A percentile compares a stretch with the other conserved stretches of the same genome.
Evolutionary conservation across 2,888 invertebrate genomes (phyloP).

Genomic region (Ashinkailepas kermadecensis): DNA sequence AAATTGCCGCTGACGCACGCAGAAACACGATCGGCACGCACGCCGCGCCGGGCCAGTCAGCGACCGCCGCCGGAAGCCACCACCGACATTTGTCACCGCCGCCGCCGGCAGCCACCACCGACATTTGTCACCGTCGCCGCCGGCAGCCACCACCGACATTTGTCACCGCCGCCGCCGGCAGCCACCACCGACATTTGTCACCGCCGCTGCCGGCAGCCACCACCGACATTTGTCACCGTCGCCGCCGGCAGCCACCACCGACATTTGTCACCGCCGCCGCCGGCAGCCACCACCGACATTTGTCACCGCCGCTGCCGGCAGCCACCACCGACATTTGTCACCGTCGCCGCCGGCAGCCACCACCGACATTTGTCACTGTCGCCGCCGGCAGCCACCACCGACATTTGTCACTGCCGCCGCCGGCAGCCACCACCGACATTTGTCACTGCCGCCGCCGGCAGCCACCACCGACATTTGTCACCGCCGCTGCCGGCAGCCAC

Average conservation of each 20-base stretch:
- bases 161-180: not conserved
- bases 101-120: not conserved
- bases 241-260: no score
- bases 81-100: not conserved
- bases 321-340: not conserved
- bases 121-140: not conserved
- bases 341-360: not conserved
- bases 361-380: not conserved
- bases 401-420: not conserved
- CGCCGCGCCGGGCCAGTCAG: not conserved
- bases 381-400: no score
- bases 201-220: no score
- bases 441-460: no score
- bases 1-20: not conserved
- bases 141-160: no score
- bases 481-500: no score
- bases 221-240: no score
- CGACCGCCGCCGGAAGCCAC: not conserved
- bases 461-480: no score
- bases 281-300: not conserved
- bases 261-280: not conserved
- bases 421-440: no score
- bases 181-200: no score
- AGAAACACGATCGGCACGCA: not conserved
- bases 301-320: not conserved